A percentile compares a stretch with the other conserved stretches of the same genome.
phyloP scores from a whole-genome alignment of 2,113 vertebrate genomes.

The human (Homo sapiens) region GRCh38 chr14:96684001-96684500 shows the following conservation, averaged over 20 bases:
- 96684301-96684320: background rate
- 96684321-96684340: background rate
- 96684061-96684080: background rate
- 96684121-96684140: background rate
- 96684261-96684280: background rate
- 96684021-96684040: background rate
- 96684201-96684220: accelerated
- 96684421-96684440: background rate
- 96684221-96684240: background rate
- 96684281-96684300: accelerated
- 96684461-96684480: background rate
- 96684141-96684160: background rate
- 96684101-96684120: background rate
- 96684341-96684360: background rate
- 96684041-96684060: background rate
- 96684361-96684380: too few relatives aligned
- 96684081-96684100: background rate
- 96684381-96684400: background rate
- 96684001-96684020: too few relatives aligned
- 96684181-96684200: accelerated
- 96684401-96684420: background rate
- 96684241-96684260: background rate
- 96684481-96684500: background rate
- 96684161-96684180: background rate
- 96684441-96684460: background rate